phyloP scores from a whole-genome alignment of 1,140 invertebrate species.

The Drosophila yakuba region DNA sequence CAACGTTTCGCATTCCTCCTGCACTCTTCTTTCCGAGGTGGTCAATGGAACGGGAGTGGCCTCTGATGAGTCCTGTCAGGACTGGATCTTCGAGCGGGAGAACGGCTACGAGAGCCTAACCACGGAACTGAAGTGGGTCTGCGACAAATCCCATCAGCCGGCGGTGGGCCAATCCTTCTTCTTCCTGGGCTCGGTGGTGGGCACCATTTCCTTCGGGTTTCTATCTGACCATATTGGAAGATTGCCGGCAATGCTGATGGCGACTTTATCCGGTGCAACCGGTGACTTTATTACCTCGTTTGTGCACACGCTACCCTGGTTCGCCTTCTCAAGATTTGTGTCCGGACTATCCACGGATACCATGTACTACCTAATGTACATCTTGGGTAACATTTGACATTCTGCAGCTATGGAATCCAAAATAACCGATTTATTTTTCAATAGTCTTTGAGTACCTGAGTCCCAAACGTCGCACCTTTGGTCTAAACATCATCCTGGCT shows the following conservation, averaged over 20 bases:
- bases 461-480: slow-evolving; percentile 86
- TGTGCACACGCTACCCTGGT: slow-evolving; percentile 84
- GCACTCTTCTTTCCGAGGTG: slow-evolving; percentile 55
- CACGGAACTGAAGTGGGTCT: slow-evolving; percentile 87
- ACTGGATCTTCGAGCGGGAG: slow-evolving; percentile 85
- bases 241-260: slow-evolving; percentile 86
- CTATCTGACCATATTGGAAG: slow-evolving; percentile 86
- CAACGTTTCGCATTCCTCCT: slow-evolving; percentile 57
- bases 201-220: slow-evolving; percentile 86
- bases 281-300: slow-evolving; percentile 86
- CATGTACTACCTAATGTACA: slow-evolving; percentile 88
- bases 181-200: slow-evolving; percentile 87
- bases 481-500: slow-evolving; percentile 87
- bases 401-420: no score
- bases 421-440: not conserved
- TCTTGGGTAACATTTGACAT: slow-evolving; percentile 85
- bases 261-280: slow-evolving; percentile 85
- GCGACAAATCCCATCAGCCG: slow-evolving; percentile 86
- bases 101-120: slow-evolving; percentile 86
- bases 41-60: slow-evolving; percentile 52
- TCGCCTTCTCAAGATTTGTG: slow-evolving; percentile 85
- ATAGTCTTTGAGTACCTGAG: slow-evolving; percentile 87
- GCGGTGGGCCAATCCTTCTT: slow-evolving; percentile 87
- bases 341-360: slow-evolving; percentile 87
- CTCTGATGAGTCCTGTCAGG: slow-evolving; percentile 62